phyloP scores from a whole-genome alignment of 1,140 invertebrate species.

The Acromyrmex echinatior region DNA sequence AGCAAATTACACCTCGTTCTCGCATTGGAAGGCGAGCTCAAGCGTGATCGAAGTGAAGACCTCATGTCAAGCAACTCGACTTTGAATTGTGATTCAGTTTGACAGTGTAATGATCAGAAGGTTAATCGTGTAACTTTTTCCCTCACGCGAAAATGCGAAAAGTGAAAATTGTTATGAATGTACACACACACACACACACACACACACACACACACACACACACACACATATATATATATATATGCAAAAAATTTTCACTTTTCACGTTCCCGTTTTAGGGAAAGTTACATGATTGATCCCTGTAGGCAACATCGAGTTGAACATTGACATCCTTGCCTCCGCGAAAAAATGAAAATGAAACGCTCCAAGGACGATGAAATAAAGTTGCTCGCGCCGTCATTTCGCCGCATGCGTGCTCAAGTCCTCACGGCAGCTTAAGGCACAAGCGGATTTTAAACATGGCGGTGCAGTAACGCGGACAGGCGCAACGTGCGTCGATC shows the following conservation, averaged over 20 bases:
- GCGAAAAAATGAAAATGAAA: constrained; percentile 1
- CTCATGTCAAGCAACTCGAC: not conserved
- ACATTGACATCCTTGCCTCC: not conserved
- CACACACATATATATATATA: no score
- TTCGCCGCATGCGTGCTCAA: constrained; percentile 49
- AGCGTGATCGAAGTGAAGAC: not conserved
- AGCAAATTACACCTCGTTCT: not conserved
- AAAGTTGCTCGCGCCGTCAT: not conserved
- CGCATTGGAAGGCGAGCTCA: not conserved
- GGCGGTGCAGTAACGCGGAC: constrained; percentile 84
- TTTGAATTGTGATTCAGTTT: not conserved
- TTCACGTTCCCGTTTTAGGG: no score
- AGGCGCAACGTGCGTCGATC: constrained; percentile 84
- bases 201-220: no score
- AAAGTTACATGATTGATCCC: no score
- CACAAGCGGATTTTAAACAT: constrained; percentile 84
- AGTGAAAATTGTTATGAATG: no score
- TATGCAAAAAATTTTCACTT: no score
- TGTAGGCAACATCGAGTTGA: not conserved
- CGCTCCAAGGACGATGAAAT: no score
- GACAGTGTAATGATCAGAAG: not conserved
- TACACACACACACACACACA: no score
- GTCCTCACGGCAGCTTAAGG: constrained; percentile 62
- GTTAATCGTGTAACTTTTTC: no score
- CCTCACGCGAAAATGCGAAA: no score